Evolutionary conservation across 2,888 invertebrate species (phyloP), one percentile per base, ranked within the genome.

Genomic region (Agonopterix subpropinquella): DNA sequence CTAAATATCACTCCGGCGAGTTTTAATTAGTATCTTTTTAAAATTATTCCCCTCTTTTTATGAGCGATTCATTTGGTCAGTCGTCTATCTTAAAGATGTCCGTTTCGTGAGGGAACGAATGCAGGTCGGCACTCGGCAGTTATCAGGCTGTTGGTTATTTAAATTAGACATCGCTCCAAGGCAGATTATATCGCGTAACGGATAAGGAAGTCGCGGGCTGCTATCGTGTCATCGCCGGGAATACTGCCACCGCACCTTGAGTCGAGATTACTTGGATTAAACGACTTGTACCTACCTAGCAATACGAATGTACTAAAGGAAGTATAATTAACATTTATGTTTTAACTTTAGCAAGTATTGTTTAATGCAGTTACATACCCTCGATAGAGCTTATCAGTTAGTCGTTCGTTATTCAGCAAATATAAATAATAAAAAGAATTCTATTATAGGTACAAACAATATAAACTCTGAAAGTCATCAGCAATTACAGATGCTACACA

Each of bases 101-200:
- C 56, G 70, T 73, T 71, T 71, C 58, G 61, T 65, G 58, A 61
- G 62, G 67, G 68, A 70, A 73, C 70, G 63, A 72, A 76, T 73
- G 65, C 70, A 70, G 64, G 70, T 73, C 64, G 71, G 67, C 67
- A 64, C 70, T 73, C 64, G 71, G 67, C 67, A 70, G 69, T 77
- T 65, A 61, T 65, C 64, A 63, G 53, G 54, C 57, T 55, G 62
- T 61, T 58, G 64, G 62, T 62, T 82, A 86, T 86, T 83, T 73
- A 84, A 85, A 84, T 85, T 72, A 79, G 79, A 74, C 76, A 73
- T 70, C 71, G 73, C 69, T 69, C 65, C 70, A 63, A 63, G 64
- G 62, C 54, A 73, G 83, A 83, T 84, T 67, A 64, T 73, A 83
- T 83, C 82, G 70, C 69, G 70, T 73, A 71, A 75, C 76, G 81